Evolutionary conservation across 2,888 invertebrate species (phyloP), one percentile per base, ranked within the genome.

Genomic region (Aphidoletes aphidimyza): DNA sequence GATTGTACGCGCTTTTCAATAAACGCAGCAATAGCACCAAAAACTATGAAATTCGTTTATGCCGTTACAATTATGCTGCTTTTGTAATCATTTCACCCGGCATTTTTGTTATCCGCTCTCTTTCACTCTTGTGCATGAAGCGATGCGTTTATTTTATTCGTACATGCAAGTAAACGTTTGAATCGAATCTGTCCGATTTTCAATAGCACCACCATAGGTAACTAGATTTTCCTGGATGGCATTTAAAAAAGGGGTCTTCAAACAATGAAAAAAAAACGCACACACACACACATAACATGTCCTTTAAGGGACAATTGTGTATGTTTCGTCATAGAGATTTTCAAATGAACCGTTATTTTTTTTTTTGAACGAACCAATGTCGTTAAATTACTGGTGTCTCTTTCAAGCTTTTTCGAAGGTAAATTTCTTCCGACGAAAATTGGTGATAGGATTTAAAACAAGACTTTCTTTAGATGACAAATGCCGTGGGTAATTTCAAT

Each of bases 231-330:
- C 34, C 30, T 34, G 1, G 81, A n/a, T 81, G 81, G 37, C 37
- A 22, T 81, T 81, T 81, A 37, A 81, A n/a, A 81, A 81, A 81
- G 81, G 81, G 81, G 81, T 81, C 81, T 81, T 81, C 81, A 22
- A 81, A n/a, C 69, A 69, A 69, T 30, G 34, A 69, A 69, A n/a
- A 54, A 47, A 47, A 5, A 47, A 47, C n/a, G n/a, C n/a, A n/a
- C n/a, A n/a, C n/a, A n/a, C n/a, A n/a, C n/a, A n/a, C n/a, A n/a
- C n/a, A n/a, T n/a, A n/a, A n/a, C n/a, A 47, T 19, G 19, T 19
- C 2, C 47, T 69, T 14, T 34, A 0, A 30, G 17, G 8, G 81
- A 37, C 19, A 19, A 19, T 6, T 81, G 9, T 81, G 11, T 11
- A 37, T n/a, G n/a, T 8, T 81, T 81, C 39, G n/a, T 81, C 22